These are phyloP conservation scores for Linurgus olivaceus DNA, from an alignment of 2,797 vertebrate species.

Conservation along the genomic window DNA sequence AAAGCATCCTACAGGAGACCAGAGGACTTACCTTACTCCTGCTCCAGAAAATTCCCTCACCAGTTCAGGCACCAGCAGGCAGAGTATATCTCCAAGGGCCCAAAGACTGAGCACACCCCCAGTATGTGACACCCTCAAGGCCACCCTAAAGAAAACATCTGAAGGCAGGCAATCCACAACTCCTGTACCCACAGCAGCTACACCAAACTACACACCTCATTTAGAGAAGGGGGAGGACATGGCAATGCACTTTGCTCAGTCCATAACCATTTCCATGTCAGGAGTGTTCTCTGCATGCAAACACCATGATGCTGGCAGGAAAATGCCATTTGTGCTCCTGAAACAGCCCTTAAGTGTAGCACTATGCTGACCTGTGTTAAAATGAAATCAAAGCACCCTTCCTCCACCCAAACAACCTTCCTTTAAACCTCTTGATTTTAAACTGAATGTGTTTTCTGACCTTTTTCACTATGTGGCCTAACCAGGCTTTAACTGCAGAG, in stretches of 20 bases:
- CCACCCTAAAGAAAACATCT: background rate
- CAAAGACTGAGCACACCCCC: background rate
- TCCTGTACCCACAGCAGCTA: background rate
- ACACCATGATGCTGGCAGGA: rapidly evolving
- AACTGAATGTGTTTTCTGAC: background rate
- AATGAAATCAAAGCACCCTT: background rate
- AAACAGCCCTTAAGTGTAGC: background rate
- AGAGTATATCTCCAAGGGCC: background rate
- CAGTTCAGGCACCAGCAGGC: background rate
- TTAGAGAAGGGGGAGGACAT: background rate
- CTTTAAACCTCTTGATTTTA: background rate
- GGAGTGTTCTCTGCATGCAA: background rate
- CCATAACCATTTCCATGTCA: background rate
- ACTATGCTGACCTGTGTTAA: background rate
- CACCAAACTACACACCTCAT: background rate
- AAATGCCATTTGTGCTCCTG: background rate
- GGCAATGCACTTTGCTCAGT: background rate
- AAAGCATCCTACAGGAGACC: background rate
- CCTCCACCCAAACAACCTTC: background rate
- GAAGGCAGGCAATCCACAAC: background rate
- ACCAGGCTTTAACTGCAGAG: background rate
- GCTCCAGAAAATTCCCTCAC: background rate
- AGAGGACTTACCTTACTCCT: background rate
- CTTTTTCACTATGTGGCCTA: background rate
- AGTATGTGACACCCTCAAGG: background rate